phyloP scores from a whole-genome alignment of 2,888 invertebrate species.

The Cryptus viduatorius region DNA sequence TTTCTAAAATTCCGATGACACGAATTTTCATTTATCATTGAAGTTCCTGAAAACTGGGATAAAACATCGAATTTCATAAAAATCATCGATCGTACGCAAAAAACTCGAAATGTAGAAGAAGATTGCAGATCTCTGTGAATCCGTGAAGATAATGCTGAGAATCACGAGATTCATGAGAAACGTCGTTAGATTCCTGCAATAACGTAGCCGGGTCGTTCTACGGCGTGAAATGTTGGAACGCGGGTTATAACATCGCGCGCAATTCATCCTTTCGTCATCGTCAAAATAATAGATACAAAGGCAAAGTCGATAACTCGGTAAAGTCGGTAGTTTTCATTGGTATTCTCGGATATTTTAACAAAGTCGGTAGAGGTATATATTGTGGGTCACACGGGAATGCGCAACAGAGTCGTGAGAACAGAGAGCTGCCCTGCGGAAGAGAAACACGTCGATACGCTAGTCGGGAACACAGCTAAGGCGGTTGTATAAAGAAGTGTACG shows the following conservation, averaged over 20 bases:
- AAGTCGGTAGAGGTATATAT: not conserved
- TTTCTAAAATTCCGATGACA: too few species aligned
- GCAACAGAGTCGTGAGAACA: conserved; percentile 3
- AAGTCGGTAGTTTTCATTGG: conserved; percentile 80
- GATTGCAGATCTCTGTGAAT: conserved; percentile 51
- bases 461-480: conserved; percentile 24
- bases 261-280: not conserved
- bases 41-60: too few species aligned
- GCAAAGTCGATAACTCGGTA: conserved; percentile 29
- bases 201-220: conserved; percentile 44
- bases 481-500: conserved; percentile 3
- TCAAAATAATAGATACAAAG: not conserved
- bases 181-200: conserved; percentile 77
- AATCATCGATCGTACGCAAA: not conserved
- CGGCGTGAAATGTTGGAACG: not conserved
- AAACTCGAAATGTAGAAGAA: not conserved
- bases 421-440: conserved; percentile 11
- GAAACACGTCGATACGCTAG: conserved; percentile 5
- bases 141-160: conserved; percentile 27
- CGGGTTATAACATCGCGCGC: not conserved
- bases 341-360: not conserved
- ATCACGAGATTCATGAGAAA: conserved; percentile 57
- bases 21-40: too few species aligned
- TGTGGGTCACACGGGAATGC: conserved; percentile 15
- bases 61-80: not conserved